Base-by-base conservation (phyloP, 1,140 invertebrate species). In the Apolygus lucorum region DNA sequence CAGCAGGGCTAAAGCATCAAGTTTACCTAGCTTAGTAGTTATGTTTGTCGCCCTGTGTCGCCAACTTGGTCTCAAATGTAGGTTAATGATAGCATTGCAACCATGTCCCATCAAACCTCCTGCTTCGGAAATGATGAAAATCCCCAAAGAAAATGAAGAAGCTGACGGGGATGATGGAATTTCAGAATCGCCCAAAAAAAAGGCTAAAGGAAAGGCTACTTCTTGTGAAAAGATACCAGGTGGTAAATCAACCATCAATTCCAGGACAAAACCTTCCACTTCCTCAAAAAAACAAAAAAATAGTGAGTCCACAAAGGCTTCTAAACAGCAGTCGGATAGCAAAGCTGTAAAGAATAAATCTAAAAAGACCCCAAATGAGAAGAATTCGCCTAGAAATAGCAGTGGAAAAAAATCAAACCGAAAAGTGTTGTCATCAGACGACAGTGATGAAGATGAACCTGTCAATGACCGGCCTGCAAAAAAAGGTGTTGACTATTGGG, bases 61-160 rank as follows among this genome's bases (percentile, higher is more conserved):
- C 76, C 93, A 28, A 83, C 82, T 95, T 70, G 92, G 93, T 0
- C 79, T 95, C 63, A 86, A 90, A 75, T 88, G 88, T 73, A 81
- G 94, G 70, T 77, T 96, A 42, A 85, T 96, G n/a, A 76, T 85
- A 26, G 85, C 84, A 21, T 75, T 89, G 13, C 81, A 82, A 72
- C 84, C 86, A 28, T 77, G 88, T 66, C 85, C 87, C 0, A 78
- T 89, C 34, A 86, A 84, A 76, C 85, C 85, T 27, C 79, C 78
- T 28, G 78, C 74, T 69, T 82, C 77, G 67, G 87, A 86, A 74
- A 78, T 88, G 27, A 82, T 82, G 75, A 84, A 21, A 64, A 72
- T 54, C 71, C 75, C 74, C 13, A 69, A 76, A 72, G 67, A 68
- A 75, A 73, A 49, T 70, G 69, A 68, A 71, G 74, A 29, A 59